Evolutionary conservation across 2,888 invertebrate species (phyloP).

Genomic region (Drymonia ruficornis): DNA sequence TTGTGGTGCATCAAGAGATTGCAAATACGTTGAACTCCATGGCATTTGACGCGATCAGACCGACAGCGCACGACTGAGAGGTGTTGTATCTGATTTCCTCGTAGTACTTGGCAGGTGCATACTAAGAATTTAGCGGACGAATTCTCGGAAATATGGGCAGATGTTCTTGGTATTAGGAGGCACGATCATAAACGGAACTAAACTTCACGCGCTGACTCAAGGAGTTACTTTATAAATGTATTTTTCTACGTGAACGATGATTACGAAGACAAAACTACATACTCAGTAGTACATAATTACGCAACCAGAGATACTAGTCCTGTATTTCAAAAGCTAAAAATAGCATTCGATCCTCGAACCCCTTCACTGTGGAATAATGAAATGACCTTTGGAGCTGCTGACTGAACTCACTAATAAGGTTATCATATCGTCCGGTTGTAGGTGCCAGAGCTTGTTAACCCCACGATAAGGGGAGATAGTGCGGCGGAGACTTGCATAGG

Average conservation of each 20-base stretch:
- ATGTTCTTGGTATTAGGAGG: not conserved
- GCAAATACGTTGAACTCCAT: not conserved
- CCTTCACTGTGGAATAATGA: conserved; percentile 20
- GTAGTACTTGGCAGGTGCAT: not conserved
- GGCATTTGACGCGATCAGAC: not conserved
- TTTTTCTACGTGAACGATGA: too few species aligned
- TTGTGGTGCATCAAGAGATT: not conserved
- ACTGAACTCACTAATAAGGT: conserved; percentile 27
- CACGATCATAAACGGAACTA: too few species aligned
- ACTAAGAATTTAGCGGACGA: not conserved
- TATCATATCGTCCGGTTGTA: conserved; percentile 32
- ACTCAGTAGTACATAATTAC: not conserved
- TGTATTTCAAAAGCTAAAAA: conserved; percentile 11
- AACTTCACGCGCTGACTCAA: too few species aligned
- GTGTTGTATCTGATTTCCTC: conserved; percentile 2
- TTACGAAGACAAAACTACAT: too few species aligned
- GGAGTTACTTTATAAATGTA: too few species aligned
- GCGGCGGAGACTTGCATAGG: conserved; percentile 23
- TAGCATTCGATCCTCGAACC: conserved; percentile 11
- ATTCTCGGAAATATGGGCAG: not conserved
- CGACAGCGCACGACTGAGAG: not conserved
- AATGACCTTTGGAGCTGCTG: conserved; percentile 34
- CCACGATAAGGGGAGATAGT: conserved; percentile 33
- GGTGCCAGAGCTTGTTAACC: conserved; percentile 35
- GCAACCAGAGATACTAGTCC: not conserved